These are phyloP conservation scores for Drosophila tripunctata DNA, from an alignment of 2,888 invertebrate species.

Conservation along the genomic window DNA sequence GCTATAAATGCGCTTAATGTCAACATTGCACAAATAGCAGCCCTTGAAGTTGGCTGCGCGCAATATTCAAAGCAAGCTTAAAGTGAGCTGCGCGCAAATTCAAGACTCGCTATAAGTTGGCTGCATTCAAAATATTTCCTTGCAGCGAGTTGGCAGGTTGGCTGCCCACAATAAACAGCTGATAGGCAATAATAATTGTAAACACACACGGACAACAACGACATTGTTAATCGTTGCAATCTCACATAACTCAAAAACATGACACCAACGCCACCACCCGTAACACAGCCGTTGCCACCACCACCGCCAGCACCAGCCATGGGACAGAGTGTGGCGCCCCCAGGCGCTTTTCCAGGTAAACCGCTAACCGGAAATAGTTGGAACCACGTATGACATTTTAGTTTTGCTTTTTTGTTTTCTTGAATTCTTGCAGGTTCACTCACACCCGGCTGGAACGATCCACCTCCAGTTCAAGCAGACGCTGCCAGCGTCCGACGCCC, in stretches of 20 bases:
- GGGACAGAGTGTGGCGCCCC: constrained; percentile 60
- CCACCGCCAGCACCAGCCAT: constrained; percentile 55
- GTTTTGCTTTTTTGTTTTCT: not conserved
- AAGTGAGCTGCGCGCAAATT: not conserved
- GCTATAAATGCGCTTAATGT: too few relatives aligned
- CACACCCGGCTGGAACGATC: constrained; percentile 84
- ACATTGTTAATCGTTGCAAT: not conserved
- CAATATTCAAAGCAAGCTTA: too few relatives aligned
- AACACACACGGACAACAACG: constrained; percentile 5
- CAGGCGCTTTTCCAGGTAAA: constrained; percentile 61
- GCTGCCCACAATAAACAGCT: constrained; percentile 19
- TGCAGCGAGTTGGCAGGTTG: constrained; percentile 9
- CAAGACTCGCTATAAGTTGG: not conserved
- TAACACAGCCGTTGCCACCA: constrained; percentile 1
- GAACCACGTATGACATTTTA: constrained; percentile 20
- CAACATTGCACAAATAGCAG: too few relatives aligned
- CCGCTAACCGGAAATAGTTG: not conserved
- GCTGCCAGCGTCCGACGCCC: constrained; percentile 66
- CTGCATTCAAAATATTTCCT: not conserved
- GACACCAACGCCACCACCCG: constrained; percentile 30
- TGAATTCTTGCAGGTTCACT: constrained; percentile 80
- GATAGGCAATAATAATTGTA: constrained; percentile 3
- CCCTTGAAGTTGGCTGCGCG: constrained; percentile 35
- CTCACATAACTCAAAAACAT: too few relatives aligned
- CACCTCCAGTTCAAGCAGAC: constrained; percentile 75